A percentile compares a stretch with the other conserved stretches of the same genome.
Evolutionary conservation across 2,888 invertebrate genomes (phyloP).

Genomic region (Apamea epomidion): DNA sequence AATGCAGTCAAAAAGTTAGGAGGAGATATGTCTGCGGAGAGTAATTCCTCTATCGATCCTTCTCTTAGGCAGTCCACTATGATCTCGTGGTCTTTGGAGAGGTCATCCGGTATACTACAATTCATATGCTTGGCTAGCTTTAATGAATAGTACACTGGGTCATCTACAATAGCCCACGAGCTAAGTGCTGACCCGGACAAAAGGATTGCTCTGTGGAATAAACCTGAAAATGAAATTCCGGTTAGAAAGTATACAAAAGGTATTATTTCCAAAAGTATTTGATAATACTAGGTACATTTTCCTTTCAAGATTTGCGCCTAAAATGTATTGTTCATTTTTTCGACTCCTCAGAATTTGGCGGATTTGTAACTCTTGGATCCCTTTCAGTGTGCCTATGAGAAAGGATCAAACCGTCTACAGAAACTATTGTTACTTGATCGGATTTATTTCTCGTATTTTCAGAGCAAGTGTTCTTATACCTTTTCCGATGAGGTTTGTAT

Average conservation of each 20-base stretch:
- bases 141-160: conserved; percentile 95
- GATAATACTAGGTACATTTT: conserved; percentile 40
- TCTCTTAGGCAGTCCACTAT: conserved; percentile 96
- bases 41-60: conserved; percentile 93
- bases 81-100: conserved; percentile 95
- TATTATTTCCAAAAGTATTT: conserved; percentile 44
- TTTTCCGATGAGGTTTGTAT: conserved; percentile 26
- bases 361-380: conserved; percentile 58
- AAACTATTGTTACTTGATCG: conserved; percentile 58
- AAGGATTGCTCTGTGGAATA: conserved; percentile 96
- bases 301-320: conserved; percentile 40
- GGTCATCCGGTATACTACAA: conserved; percentile 95
- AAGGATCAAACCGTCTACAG: conserved; percentile 47
- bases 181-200: conserved; percentile 96
- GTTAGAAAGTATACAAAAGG: conserved; percentile 45
- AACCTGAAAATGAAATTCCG: conserved; percentile 87
- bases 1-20: conserved; percentile 96
- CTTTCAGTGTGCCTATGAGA: conserved; percentile 57
- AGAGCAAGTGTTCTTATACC: conserved; percentile 27
- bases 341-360: conserved; percentile 40
- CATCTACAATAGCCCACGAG: conserved; percentile 97
- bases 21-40: conserved; percentile 94
- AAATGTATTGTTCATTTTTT: conserved; percentile 58
- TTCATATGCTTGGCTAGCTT: conserved; percentile 95
- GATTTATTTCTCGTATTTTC: conserved; percentile 55